Evolutionary conservation across 2,888 invertebrate genomes (phyloP), one percentile per base, ranked within the genome.

Genomic region (Napeogenes inachia): DNA sequence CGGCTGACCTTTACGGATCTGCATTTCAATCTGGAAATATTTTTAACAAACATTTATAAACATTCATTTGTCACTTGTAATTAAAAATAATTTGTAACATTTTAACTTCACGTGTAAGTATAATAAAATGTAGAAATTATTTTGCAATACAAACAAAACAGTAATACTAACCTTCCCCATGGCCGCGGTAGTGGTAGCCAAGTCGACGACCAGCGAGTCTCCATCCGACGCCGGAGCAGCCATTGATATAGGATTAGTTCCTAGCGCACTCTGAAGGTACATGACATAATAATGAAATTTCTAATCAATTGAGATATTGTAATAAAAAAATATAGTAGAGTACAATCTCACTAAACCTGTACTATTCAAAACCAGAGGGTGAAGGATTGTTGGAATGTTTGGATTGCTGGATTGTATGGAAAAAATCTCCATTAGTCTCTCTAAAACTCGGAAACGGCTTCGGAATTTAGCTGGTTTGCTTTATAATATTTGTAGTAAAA

Each of bases 181-280:
- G 10, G 99, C 98, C 0, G 97, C 98, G 0, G 97, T 93, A 0
- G 98, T 96, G 0, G 97, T 96, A 0, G 98, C 98, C 97, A 99
- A 96, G 77, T 99, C 98, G 13, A 99, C 90, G 0, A 97, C 92
- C 75, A 98, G 95, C 60, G 93, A 92, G 73, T 98, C 97, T 0
- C 92, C 93, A 32, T 92, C 85, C 0, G 84, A 79, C 1, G 92
- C 94, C 0, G 94, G 94, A 0, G 96, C 97, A 0, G 95, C 97
- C 65, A 98, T 77, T 0, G 95, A 91, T 30, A 99, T 79, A 0
- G 98, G 98, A 84, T 99, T 99, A 0, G 98, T 98, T n/a, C 98
- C 98, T 33, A 98, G 81, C 0, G 94, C 94, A 4, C 93, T 88
- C 91, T 94, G 77, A 13, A 80, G 79, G 12, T 38, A 42, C 4